Evolutionary conservation across 92 coral and sea anemone genomes (phyloP).

Genomic region (Epizoanthus stellaris): DNA sequence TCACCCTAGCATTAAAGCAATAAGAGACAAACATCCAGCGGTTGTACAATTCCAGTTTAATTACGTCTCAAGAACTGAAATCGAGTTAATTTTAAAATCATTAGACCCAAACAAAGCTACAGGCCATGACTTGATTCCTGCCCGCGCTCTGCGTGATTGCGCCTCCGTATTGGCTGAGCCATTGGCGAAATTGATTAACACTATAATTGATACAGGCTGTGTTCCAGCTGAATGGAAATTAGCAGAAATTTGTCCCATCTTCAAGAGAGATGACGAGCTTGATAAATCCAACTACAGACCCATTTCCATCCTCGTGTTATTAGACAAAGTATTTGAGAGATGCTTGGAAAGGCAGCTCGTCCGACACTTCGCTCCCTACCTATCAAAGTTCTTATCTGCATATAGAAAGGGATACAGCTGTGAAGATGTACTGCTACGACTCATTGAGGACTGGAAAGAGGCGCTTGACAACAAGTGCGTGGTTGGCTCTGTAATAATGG

Average conservation of each 20-base stretch:
- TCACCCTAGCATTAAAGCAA: slow-evolving; percentile 5
- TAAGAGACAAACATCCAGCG: not conserved
- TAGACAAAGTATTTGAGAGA: slow-evolving; percentile 46
- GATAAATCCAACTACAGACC: slow-evolving; percentile 45
- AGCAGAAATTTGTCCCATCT: slow-evolving; percentile 20
- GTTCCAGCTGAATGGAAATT: slow-evolving; percentile 39
- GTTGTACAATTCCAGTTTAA: slow-evolving; percentile 5
- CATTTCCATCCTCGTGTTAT: slow-evolving; percentile 30
- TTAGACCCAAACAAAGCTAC: slow-evolving; percentile 41
- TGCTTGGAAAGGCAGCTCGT: slow-evolving; percentile 26
- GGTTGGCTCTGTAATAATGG: slow-evolving; percentile 24
- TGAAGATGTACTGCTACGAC: slow-evolving; percentile 31
- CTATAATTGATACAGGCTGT: slow-evolving; percentile 14
- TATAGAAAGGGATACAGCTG: slow-evolving; percentile 26
- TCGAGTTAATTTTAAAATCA: slow-evolving; percentile 28
- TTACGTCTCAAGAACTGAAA: not conserved
- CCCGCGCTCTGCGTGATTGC: slow-evolving; percentile 34
- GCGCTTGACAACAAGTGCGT: slow-evolving; percentile 22
- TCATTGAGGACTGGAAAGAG: slow-evolving; percentile 43
- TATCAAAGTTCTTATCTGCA: slow-evolving; percentile 24
- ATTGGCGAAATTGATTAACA: slow-evolving; percentile 14
- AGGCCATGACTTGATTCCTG: slow-evolving; percentile 43
- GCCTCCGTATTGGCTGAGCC: slow-evolving; percentile 14
- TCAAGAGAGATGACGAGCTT: slow-evolving; percentile 29
- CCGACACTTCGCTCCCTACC: not conserved